Evolutionary conservation across 2,797 vertebrate genomes (phyloP).

Genomic region (Gastrophryne carolinensis): DNA sequence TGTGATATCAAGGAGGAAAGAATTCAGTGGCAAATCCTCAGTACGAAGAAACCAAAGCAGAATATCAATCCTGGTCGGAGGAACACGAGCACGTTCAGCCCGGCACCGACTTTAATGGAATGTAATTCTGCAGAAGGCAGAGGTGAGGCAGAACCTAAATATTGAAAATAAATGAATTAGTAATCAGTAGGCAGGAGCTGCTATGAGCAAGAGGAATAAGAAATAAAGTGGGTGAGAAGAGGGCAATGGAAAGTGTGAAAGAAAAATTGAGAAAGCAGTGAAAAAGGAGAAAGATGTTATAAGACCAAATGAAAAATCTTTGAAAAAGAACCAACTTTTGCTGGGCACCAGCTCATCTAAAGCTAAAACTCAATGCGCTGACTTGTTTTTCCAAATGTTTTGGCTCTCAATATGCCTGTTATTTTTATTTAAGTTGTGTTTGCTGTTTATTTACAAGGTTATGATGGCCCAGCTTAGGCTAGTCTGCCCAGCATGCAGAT

Average conservation of each 20-base stretch:
- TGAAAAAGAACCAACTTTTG: too few species aligned
- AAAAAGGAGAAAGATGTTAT: background rate
- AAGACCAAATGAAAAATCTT: conserved; percentile 3
- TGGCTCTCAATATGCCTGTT: too few species aligned
- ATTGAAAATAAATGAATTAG: conserved; percentile 51
- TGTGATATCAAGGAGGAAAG: conserved; percentile 51
- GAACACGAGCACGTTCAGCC: conserved; percentile 34
- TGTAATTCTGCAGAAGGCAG: conserved; percentile 40
- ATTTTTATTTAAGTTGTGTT: too few species aligned
- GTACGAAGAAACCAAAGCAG: conserved; percentile 21
- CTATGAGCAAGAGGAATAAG: conserved; percentile 7
- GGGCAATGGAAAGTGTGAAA: background rate
- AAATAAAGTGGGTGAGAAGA: conserved; percentile 21
- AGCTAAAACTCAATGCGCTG: too few species aligned
- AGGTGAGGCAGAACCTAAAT: conserved; percentile 45
- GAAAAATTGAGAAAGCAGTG: conserved; percentile 15
- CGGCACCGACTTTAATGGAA: conserved; percentile 38
- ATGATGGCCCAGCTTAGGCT: too few species aligned
- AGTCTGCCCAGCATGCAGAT: too few species aligned
- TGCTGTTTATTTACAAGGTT: too few species aligned
- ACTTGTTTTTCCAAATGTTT: too few species aligned
- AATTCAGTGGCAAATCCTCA: conserved; percentile 52
- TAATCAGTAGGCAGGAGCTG: conserved; percentile 30
- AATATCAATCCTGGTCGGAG: conserved; percentile 36
- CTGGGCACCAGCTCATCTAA: too few species aligned